A percentile compares a stretch with the other conserved stretches of the same genome.
phyloP scores from a whole-genome alignment of 2,113 vertebrate species.

The Leiothrix lutea region DNA sequence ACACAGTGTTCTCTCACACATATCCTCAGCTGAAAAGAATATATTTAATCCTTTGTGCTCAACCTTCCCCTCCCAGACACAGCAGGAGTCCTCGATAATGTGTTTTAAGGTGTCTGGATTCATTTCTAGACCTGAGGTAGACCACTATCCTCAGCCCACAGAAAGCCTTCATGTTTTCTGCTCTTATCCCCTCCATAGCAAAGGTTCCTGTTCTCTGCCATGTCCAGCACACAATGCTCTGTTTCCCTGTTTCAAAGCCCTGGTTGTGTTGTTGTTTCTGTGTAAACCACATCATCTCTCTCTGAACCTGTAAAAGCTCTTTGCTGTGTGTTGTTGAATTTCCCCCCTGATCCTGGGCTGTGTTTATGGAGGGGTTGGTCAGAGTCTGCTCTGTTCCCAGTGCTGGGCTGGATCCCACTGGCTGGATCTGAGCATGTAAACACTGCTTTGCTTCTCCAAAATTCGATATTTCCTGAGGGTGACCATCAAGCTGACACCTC shows the following conservation, averaged over 20 bases:
- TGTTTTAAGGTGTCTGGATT: neutral
- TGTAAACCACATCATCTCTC: neutral
- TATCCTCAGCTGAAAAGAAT: neutral
- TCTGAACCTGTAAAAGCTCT: neutral
- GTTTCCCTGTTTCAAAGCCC: neutral
- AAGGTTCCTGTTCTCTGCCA: neutral
- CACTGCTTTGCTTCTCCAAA: neutral
- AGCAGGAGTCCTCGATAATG: rapidly evolving
- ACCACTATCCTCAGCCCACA: neutral
- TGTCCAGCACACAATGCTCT: rapidly evolving
- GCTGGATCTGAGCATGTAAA: neutral
- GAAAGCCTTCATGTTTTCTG: neutral
- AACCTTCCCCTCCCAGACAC: neutral
- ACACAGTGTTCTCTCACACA: neutral
- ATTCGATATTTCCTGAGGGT: neutral
- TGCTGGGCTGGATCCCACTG: neutral
- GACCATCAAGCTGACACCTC: neutral
- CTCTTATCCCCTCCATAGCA: rapidly evolving
- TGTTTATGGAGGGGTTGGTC: neutral
- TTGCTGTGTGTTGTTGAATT: neutral
- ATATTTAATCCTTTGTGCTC: neutral
- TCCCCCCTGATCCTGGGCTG: neutral
- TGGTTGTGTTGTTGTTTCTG: neutral
- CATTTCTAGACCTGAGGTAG: neutral
- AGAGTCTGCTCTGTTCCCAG: neutral